A percentile compares a stretch with the other conserved stretches of the same genome.
These are phyloP conservation scores for Ictidomys tridecemlineatus DNA, from an alignment of 2,113 vertebrate species.

Conservation along the genomic window DNA sequence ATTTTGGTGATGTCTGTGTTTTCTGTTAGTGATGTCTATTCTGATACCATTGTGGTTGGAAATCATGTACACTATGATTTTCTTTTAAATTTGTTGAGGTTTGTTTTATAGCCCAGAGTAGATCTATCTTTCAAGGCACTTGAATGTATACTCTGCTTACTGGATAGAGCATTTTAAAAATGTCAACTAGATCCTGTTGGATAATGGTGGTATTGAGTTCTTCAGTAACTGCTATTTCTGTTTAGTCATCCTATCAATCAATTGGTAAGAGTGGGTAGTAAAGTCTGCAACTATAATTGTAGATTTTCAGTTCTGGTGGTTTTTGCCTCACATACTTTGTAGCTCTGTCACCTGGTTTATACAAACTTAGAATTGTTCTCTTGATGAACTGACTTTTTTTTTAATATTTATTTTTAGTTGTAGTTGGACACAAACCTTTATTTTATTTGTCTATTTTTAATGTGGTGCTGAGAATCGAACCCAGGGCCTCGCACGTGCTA, in stretches of 20 bases:
- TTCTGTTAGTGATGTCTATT: conserved; percentile 11
- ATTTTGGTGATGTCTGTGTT: conserved; percentile 3
- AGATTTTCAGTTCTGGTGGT: neutral
- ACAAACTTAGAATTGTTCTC: conserved; percentile 5
- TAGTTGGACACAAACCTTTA: neutral
- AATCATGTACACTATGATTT: conserved; percentile 12
- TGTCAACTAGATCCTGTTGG: neutral
- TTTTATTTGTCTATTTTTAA: neutral
- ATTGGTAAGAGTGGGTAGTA: neutral
- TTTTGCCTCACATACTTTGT: neutral
- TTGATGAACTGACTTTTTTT: neutral
- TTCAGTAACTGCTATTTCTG: neutral
- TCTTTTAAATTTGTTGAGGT: neutral
- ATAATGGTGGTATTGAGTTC: neutral
- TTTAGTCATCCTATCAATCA: conserved; percentile 32
- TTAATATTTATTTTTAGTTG: too few species aligned
- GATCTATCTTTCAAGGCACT: neutral
- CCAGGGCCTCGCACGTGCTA: too few species aligned
- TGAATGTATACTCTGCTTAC: neutral
- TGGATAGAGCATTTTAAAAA: neutral
- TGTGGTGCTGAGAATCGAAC: too few species aligned
- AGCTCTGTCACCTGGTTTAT: conserved; percentile 14
- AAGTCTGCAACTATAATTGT: neutral
- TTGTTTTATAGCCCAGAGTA: neutral
- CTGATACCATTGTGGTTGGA: neutral